Evolutionary conservation across 2,113 vertebrate species (phyloP).

Genomic region (Myotis lucifugus): DNA sequence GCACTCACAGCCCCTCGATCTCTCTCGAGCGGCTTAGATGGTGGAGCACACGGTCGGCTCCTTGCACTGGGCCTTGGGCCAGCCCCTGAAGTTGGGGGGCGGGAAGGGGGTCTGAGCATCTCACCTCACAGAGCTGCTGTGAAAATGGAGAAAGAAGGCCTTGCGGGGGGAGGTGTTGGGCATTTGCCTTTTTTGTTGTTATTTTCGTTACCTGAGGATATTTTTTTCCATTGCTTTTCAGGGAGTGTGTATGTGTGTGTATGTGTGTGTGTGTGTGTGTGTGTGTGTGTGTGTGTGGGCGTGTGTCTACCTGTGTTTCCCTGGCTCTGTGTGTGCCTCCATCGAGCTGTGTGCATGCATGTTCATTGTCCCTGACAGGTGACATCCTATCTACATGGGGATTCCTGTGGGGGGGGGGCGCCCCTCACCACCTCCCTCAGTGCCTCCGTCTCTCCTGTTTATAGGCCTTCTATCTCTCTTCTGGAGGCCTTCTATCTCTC

Average conservation of each 20-base stretch:
- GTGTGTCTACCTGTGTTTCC: not conserved
- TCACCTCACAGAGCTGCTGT: too few species aligned
- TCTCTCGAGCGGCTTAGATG: too few species aligned
- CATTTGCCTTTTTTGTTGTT: too few species aligned
- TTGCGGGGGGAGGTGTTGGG: too few species aligned
- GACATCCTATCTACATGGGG: rapidly evolving
- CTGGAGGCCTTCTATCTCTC: not conserved
- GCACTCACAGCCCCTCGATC: too few species aligned
- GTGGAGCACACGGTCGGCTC: too few species aligned
- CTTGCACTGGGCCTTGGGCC: too few species aligned
- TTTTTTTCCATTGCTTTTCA: too few species aligned
- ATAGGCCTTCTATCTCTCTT: not conserved
- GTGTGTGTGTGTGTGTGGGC: not conserved
- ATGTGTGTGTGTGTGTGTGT: not conserved
- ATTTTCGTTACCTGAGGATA: too few species aligned
- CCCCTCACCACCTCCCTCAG: rapidly evolving
- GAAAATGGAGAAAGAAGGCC: too few species aligned
- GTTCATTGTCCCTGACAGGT: not conserved
- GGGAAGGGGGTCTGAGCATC: too few species aligned
- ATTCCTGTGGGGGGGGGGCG: not conserved
- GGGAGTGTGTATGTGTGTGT: rapidly evolving
- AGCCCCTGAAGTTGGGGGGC: too few species aligned
- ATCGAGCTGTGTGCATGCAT: rapidly evolving
- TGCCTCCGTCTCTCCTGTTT: not conserved
- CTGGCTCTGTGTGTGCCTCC: not conserved